Conservation (phyloP, 2,888 invertebrate genomes). For the Willowsia nigromaculata region DNA sequence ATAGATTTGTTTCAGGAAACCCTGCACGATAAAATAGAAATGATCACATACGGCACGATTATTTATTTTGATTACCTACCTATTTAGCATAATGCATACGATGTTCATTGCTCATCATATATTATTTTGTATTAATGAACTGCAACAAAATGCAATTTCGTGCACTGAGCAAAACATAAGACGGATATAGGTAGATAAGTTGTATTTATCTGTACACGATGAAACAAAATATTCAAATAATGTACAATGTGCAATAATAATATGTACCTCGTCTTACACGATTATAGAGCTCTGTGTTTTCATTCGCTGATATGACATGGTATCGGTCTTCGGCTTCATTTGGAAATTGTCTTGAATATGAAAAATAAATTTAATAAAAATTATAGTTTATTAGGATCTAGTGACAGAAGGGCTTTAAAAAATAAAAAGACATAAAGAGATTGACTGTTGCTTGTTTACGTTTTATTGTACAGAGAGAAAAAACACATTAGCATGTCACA, state of each 20-base stretch:
- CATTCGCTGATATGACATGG: not conserved
- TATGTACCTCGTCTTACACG: not conserved
- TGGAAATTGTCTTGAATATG: constrained; percentile 34
- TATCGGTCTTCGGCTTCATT: constrained; percentile 38
- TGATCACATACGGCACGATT: constrained; percentile 1
- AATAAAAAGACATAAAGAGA: not conserved
- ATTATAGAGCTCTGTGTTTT: not conserved
- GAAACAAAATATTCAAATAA: too few species aligned
- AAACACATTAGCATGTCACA: constrained; percentile 16
- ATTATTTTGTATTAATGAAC: not conserved
- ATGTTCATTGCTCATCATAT: not conserved
- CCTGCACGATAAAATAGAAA: constrained; percentile 24
- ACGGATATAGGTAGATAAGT: too few species aligned
- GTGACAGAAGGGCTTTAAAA: constrained; percentile 33
- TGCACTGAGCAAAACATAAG: too few species aligned
- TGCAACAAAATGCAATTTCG: constrained; percentile 11
- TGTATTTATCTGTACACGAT: not conserved
- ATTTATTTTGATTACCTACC: constrained; percentile 7
- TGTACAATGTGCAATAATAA: too few species aligned
- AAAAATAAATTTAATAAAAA: constrained; percentile 14
- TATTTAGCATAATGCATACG: too few species aligned
- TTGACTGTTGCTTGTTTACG: constrained; percentile 9
- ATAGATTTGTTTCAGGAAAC: constrained; percentile 30
- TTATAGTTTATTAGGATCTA: constrained; percentile 21
- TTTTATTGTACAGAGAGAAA: constrained; percentile 7